Base-by-base conservation (phyloP, 2,888 invertebrate species). In the Drosophila histrio region DNA sequence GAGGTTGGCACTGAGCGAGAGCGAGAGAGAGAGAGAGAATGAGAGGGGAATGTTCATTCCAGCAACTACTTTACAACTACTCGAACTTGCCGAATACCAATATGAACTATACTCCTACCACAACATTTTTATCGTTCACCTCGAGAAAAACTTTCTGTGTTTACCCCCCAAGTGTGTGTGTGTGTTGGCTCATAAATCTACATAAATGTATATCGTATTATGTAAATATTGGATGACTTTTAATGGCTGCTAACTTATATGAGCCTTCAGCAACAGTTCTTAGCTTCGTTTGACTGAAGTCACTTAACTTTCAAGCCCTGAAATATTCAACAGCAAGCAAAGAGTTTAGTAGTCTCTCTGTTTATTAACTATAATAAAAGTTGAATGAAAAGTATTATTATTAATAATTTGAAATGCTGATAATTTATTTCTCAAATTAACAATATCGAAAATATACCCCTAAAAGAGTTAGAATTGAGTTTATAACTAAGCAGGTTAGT, bases 151-250 rank as follows among this genome's bases (percentile, higher is more conserved):
- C 59, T 52, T 53, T 39, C 26, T 22, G 28, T 38, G 13, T 38
- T 38, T 38, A 52, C 38, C 19, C 38, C 38, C 19, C 38, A 9
- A 28, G n/a, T 49, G 17, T 34, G 11, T 15, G n/a, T 24, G 38
- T 32, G 26, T 47, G 22, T 30, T 24, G 22, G 44, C 44, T 66
- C 39, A 13, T 30, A 56, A 57, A 76, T 71, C 49, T 58, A 58
- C 60, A 73, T 71, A 59, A 53, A 67, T 71, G 52, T 56, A 59
- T 57, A 61, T 46, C n/a, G 32, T 59, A 66, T 57, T 64, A 59
- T 44, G 63, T 39, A 53, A 73, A 77, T 73, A 73, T 67, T 64
- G 58, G 56, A 61, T 49, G 66, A 77, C 66, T 77, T 77, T 70
- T 70, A 77, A 77, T 73, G 61, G 78, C 38, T 64, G 58, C 47